These are phyloP conservation scores for Sthenelais limicola DNA, from an alignment of 2,888 invertebrate genomes.

Conservation along the genomic window DNA sequence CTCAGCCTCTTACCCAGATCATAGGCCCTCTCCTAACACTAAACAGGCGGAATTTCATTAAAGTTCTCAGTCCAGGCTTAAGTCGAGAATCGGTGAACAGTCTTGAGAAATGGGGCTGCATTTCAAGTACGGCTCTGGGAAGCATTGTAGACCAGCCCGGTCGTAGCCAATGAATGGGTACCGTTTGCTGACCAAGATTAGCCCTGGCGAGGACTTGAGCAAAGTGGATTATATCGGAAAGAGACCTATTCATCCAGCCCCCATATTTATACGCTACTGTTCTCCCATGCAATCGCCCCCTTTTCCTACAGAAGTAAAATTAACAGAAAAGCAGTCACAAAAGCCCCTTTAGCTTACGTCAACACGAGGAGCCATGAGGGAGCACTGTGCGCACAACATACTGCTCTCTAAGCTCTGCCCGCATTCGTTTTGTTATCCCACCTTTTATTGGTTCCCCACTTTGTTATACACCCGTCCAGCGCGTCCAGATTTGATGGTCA, in stretches of 20 bases:
- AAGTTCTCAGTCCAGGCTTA: background rate
- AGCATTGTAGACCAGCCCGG: background rate
- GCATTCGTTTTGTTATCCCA: slow-evolving; percentile 24
- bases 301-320: no score
- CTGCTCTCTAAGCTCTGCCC: no score
- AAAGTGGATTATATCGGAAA: slow-evolving; percentile 37
- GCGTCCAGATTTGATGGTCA: no score
- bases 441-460: slow-evolving; percentile 15
- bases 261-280: no score
- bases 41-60: slow-evolving; percentile 7
- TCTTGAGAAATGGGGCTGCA: background rate
- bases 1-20: no score
- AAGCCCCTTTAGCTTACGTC: no score
- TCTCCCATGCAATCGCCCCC: no score
- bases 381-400: no score
- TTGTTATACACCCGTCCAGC: slow-evolving; percentile 2
- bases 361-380: no score
- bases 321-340: no score
- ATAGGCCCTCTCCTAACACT: no score
- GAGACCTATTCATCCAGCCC: no score
- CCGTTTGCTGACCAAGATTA: slow-evolving; percentile 27
- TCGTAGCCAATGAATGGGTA: slow-evolving; percentile 1
- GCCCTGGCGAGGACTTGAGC: background rate
- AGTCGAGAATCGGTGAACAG: slow-evolving; percentile 12
- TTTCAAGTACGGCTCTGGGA: slow-evolving; percentile 16